These are phyloP conservation scores for Chaetodon trifasciatus DNA, from an alignment of 2,797 vertebrate genomes.

Conservation along the genomic window DNA sequence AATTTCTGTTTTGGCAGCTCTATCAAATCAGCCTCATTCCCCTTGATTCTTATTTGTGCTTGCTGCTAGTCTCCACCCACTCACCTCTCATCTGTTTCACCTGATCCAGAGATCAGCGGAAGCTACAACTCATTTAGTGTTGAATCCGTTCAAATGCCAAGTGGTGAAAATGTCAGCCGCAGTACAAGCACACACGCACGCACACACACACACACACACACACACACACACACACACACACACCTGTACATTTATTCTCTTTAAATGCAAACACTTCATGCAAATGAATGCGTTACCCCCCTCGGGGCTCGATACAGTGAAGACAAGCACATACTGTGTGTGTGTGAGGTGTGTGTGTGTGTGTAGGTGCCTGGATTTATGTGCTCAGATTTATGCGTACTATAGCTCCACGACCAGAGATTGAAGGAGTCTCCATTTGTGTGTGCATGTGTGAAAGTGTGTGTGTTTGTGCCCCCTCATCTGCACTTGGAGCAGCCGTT, in stretches of 20 bases:
- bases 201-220: slow-evolving; percentile 57
- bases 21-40: slow-evolving; percentile 31
- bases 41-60: slow-evolving; percentile 29
- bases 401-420: slow-evolving; percentile 65
- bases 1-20: slow-evolving; percentile 41
- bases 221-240: slow-evolving; percentile 55
- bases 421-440: slow-evolving; percentile 67
- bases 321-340: slow-evolving; percentile 22
- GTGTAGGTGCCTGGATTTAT: slow-evolving; percentile 69
- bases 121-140: slow-evolving; percentile 63
- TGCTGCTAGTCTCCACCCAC: slow-evolving; percentile 14
- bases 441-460: slow-evolving; percentile 41
- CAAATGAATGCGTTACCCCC: slow-evolving; percentile 62
- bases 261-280: slow-evolving; percentile 74
- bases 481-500: slow-evolving; percentile 75
- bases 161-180: slow-evolving; percentile 72
- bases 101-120: slow-evolving; percentile 44
- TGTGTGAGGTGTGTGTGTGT: slow-evolving; percentile 31
- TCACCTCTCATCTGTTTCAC: slow-evolving; percentile 61
- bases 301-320: slow-evolving; percentile 44
- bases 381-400: slow-evolving; percentile 70
- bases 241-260: slow-evolving; percentile 54
- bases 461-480: slow-evolving; percentile 67
- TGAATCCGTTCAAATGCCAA: slow-evolving; percentile 75
- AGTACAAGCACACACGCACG: slow-evolving; percentile 45